phyloP scores from a whole-genome alignment of 2,888 invertebrate species.

The Selenia dentaria region DNA sequence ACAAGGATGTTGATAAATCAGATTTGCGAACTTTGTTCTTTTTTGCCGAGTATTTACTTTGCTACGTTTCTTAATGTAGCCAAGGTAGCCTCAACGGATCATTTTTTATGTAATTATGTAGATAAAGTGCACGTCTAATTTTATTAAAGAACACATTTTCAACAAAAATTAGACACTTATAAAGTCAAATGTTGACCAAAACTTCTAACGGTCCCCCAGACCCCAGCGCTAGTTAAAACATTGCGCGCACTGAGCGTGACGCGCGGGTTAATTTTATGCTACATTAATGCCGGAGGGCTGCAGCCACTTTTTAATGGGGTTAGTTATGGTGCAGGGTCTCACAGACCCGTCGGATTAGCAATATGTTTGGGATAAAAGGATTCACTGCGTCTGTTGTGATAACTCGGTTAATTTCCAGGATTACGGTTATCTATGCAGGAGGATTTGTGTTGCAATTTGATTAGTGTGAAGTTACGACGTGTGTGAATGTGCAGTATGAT shows the following conservation, averaged over 20 bases:
- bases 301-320: conserved; percentile 79
- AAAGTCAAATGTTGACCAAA: conserved; percentile 36
- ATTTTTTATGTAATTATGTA: no score
- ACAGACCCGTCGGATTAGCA: conserved; percentile 62
- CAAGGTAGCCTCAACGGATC: no score
- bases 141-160: no score
- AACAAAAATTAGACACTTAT: conserved; percentile 11
- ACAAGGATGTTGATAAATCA: no score
- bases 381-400: conserved; percentile 39
- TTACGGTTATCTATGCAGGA: neutral
- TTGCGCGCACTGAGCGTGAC: conserved; percentile 69
- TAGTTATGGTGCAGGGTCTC: conserved; percentile 73
- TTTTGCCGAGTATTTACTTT: no score
- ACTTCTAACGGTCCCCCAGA: conserved; percentile 44
- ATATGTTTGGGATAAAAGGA: conserved; percentile 67
- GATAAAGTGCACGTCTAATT: no score
- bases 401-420: conserved; percentile 11
- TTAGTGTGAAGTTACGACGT: neutral
- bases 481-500: no score
- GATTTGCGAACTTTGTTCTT: no score
- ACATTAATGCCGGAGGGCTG: conserved; percentile 76
- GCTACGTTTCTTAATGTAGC: no score
- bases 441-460: conserved; percentile 13
- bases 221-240: conserved; percentile 59
- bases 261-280: conserved; percentile 82